Base-by-base conservation (phyloP, 2,113 vertebrate genomes). In the Pluvianellus socialis region DNA sequence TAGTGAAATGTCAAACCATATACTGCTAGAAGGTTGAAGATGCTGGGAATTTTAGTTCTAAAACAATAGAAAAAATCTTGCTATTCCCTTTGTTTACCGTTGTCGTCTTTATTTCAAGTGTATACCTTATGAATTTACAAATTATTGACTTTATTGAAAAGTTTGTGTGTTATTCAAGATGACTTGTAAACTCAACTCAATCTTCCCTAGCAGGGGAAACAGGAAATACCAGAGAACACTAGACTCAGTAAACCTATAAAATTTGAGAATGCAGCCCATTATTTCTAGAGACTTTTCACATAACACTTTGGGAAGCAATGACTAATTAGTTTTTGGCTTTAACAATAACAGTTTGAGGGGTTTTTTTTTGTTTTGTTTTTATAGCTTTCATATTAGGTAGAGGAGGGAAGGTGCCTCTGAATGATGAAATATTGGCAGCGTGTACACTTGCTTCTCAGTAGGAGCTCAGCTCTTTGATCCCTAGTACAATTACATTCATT, bases 161-260 rank as follows among this genome's bases (percentile, higher is more conserved):
- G 96, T 98, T 98, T 98, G 96, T 90, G 27, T 98, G 98, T 98
- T 99, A 98, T 97, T 98, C 98, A 98, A 99, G 98, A 99, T 98
- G 98, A 98, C 98, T 99, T 98, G 98, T 99, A 99, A 99, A 99
- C 98, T 98, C 97, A 94, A 98, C 96, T 99, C 98, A 98, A 95
- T 98, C 98, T 99, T 98, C 98, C 97, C 96, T 97, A 98, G 98
- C 97, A 98, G 98, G 97, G 98, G 98, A 98, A 98, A 99, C 99
- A 99, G 99, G 99, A 99, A 99, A 99, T 99, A 98, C 99, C 99
- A 98, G 98, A 98, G 98, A 99, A 98, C 97, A 98, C 98, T 98
- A 98, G 98, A 99, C 98, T 98, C 97, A 97, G 97, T 98, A 99
- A 99, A 99, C 98, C 98, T 99, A 99, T 99, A 99, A 99, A 99